Conservation (phyloP, 2,888 invertebrate genomes). For the Drosophila melanosoma region DNA sequence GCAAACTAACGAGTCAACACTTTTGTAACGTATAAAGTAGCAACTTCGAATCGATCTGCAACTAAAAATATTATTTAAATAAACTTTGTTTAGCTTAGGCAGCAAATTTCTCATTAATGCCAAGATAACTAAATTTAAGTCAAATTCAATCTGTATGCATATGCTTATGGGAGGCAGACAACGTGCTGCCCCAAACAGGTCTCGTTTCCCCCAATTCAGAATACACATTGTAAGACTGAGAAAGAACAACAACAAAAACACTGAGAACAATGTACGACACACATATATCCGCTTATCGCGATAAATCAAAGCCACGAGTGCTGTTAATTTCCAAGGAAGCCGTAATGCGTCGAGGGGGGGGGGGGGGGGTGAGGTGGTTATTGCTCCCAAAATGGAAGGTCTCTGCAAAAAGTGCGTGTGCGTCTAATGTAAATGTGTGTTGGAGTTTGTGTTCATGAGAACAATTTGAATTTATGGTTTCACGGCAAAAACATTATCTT, state of each 20-base stretch:
- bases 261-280: constrained; percentile 45
- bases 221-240: constrained; percentile 26
- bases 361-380: not conserved
- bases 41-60: not conserved
- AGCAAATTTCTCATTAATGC: constrained; percentile 39
- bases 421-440: constrained; percentile 11
- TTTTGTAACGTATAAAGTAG: not conserved
- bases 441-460: constrained; percentile 43
- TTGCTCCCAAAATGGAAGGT: constrained; percentile 43
- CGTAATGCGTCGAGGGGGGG: constrained; percentile 38
- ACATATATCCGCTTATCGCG: constrained; percentile 70
- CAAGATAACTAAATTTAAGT: constrained; percentile 66
- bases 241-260: constrained; percentile 25
- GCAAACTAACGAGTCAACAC: not conserved
- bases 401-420: constrained; percentile 34
- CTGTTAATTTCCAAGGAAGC: constrained; percentile 78
- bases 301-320: constrained; percentile 80
- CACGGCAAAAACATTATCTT: constrained; percentile 70
- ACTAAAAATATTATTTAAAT: not conserved
- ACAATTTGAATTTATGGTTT: constrained; percentile 77
- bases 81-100: not conserved
- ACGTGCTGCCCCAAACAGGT: constrained; percentile 31
- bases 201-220: constrained; percentile 6
- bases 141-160: constrained; percentile 73
- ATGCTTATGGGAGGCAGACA: constrained; percentile 46